These are phyloP conservation scores for Odontocerum albicorne DNA, from an alignment of 2,888 invertebrate genomes.

Conservation along the genomic window DNA sequence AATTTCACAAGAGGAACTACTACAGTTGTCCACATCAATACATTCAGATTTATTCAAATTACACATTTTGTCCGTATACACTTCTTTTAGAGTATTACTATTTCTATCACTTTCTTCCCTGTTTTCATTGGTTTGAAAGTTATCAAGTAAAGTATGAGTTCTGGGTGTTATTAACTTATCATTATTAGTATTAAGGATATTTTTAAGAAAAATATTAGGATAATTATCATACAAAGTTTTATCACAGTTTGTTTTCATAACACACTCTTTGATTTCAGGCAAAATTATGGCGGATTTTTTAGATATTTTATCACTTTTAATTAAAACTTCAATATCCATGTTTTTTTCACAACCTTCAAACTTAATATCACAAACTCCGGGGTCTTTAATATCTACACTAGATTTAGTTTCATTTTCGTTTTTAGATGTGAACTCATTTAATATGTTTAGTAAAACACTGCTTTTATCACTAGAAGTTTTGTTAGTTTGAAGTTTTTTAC, in stretches of 20 bases:
- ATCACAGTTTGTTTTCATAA: not conserved
- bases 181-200: not conserved
- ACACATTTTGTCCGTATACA: no score
- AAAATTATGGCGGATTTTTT: slow-evolving; percentile 16
- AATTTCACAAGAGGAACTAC: slow-evolving; percentile 15
- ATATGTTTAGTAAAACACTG: not conserved
- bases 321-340: slow-evolving; percentile 28
- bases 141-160: no score
- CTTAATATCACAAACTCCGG: slow-evolving; percentile 1
- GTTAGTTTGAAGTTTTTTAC: not conserved
- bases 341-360: slow-evolving; percentile 17
- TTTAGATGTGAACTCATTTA: not conserved
- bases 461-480: no score
- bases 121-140: not conserved
- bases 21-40: no score
- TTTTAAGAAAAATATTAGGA: not conserved
- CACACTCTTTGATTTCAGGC: slow-evolving; percentile 2
- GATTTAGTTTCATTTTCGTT: not conserved
- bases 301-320: slow-evolving; percentile 32
- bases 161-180: no score
- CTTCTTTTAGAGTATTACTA: not conserved
- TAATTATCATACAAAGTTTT: not conserved
- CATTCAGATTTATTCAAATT: no score
- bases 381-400: not conserved
- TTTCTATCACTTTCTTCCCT: not conserved